A percentile compares a stretch with the other conserved stretches of the same genome.
These are phyloP conservation scores for Nasonia longicornis DNA, from an alignment of 1,140 invertebrate species.

Conservation along the genomic window DNA sequence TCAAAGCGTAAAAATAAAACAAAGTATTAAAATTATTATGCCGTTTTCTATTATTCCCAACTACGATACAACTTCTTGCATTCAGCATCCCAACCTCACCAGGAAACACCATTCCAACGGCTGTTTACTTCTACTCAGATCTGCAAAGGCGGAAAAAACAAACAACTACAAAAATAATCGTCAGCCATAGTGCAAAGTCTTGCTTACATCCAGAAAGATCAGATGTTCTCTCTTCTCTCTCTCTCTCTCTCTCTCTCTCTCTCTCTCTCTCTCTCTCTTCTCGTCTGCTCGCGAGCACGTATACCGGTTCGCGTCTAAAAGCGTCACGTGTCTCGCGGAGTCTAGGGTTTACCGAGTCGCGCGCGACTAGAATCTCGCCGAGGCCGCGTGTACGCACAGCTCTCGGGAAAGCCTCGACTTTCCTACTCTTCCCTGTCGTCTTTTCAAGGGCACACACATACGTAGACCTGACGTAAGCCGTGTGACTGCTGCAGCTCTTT, in stretches of 20 bases:
- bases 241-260: not conserved
- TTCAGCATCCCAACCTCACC: not conserved
- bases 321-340: not conserved
- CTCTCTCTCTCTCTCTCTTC: not conserved
- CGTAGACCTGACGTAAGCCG: not conserved
- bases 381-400: not conserved
- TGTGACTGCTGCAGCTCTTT: no score
- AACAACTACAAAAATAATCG: not conserved
- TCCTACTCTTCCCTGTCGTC: not conserved
- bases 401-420: constrained; percentile 27
- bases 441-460: constrained; percentile 23
- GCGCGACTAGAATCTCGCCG: not conserved
- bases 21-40: not conserved
- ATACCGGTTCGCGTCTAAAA: constrained; percentile 5
- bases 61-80: not conserved
- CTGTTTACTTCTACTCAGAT: not conserved
- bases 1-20: no score
- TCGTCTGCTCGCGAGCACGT: not conserved
- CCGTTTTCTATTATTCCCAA: not conserved
- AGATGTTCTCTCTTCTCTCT: not conserved
- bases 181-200: not conserved
- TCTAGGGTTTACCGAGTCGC: not conserved
- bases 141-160: not conserved
- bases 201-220: not conserved
- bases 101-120: not conserved